Evolutionary conservation across 2,113 vertebrate genomes (phyloP).

Genomic region (Limanda limanda): DNA sequence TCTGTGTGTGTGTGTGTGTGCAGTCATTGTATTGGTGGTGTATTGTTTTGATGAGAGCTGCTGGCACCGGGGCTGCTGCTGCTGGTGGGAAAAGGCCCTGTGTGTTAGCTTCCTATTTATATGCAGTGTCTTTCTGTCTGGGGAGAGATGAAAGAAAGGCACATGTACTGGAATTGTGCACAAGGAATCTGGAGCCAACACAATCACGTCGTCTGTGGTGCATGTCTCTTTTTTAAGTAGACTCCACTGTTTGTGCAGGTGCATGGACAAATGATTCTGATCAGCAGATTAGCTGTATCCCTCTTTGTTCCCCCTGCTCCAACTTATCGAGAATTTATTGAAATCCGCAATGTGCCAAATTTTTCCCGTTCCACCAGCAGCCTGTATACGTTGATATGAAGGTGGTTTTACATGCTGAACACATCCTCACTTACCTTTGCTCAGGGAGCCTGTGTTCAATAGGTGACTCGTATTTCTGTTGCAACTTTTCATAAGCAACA

Average conservation of each 20-base stretch:
- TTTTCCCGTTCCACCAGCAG: neutral
- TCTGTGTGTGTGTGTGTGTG: conserved; percentile 60
- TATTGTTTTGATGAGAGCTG: conserved; percentile 75
- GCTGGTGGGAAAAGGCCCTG: conserved; percentile 65
- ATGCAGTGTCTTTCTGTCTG: conserved; percentile 80
- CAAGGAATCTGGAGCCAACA: conserved; percentile 19
- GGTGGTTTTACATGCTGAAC: conserved; percentile 34
- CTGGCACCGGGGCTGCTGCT: conserved; percentile 38
- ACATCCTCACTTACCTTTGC: conserved; percentile 34
- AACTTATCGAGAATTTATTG: neutral
- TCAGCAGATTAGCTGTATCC: neutral
- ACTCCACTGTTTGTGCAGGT: neutral
- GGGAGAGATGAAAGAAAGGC: conserved; percentile 68
- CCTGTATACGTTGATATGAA: neutral
- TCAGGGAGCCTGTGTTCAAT: conserved; percentile 7
- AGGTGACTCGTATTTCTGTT: neutral
- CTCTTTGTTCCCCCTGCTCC: neutral
- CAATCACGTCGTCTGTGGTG: conserved; percentile 28
- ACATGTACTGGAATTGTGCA: conserved; percentile 61
- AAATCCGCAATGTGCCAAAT: neutral
- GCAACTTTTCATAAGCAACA: conserved; percentile 30
- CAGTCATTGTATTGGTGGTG: conserved; percentile 73
- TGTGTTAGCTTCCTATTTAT: conserved; percentile 75
- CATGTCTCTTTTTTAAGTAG: conserved; percentile 26
- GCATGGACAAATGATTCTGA: neutral